phyloP scores from a whole-genome alignment of 2,888 invertebrate species.

The Sesia apiformis region DNA sequence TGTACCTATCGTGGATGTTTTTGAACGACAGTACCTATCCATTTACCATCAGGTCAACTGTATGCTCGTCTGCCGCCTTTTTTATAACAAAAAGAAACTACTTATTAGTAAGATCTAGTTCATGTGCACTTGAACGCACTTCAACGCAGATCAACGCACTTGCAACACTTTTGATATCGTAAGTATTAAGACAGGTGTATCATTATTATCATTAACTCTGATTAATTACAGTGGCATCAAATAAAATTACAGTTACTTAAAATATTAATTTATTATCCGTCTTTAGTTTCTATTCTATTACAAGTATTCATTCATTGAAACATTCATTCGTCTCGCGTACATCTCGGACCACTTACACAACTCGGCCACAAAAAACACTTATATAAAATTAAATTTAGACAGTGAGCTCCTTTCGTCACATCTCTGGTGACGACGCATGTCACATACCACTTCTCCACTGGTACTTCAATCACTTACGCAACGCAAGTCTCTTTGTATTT shows the following conservation, averaged over 20 bases:
- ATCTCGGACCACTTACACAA: constrained; percentile 26
- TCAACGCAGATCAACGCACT: too few relatives aligned
- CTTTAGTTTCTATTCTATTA: constrained; percentile 25
- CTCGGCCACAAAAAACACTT: constrained; percentile 26
- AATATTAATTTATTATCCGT: constrained; percentile 59
- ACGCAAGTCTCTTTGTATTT: constrained; percentile 55
- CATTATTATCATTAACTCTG: not conserved
- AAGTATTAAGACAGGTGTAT: too few relatives aligned
- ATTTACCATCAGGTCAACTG: too few relatives aligned
- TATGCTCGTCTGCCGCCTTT: too few relatives aligned
- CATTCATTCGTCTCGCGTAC: constrained; percentile 29
- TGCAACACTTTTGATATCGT: too few relatives aligned
- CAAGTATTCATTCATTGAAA: constrained; percentile 29
- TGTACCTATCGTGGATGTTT: too few relatives aligned
- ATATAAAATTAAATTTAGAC: constrained; percentile 39
- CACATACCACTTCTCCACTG: constrained; percentile 34
- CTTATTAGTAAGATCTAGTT: too few relatives aligned
- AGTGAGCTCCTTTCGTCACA: constrained; percentile 43
- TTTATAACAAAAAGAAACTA: too few relatives aligned
- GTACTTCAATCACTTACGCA: constrained; percentile 48
- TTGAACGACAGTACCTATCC: too few relatives aligned
- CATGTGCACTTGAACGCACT: too few relatives aligned
- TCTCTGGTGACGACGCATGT: constrained; percentile 25
- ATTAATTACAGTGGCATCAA: constrained; percentile 9
- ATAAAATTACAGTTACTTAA: constrained; percentile 24